phyloP scores from a whole-genome alignment of 2,113 vertebrate genomes.

The Hypanus sabinus region DNA sequence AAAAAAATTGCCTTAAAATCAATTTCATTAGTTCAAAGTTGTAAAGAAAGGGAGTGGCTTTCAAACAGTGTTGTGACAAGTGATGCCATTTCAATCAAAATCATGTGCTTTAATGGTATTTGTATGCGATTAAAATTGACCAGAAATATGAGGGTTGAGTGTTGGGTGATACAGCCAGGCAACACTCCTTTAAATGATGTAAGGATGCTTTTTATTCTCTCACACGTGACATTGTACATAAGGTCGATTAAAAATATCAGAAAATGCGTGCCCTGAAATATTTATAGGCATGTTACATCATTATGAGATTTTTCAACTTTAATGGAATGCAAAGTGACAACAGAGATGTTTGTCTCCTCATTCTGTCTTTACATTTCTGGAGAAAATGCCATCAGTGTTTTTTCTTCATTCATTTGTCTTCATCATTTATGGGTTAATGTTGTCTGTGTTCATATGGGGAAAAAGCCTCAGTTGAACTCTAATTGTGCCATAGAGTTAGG shows the following conservation, averaged over 20 bases:
- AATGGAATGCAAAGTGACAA: neutral
- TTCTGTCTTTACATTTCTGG: neutral
- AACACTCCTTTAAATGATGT: neutral
- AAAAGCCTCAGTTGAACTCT: too few relatives aligned
- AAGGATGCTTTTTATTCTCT: neutral
- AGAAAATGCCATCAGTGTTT: neutral
- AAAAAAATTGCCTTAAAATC: neutral
- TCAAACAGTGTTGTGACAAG: neutral
- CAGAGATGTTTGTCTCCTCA: neutral
- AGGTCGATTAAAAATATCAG: neutral
- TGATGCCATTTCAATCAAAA: neutral
- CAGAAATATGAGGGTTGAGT: neutral
- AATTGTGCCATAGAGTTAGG: neutral
- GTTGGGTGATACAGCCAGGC: neutral
- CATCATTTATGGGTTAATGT: neutral
- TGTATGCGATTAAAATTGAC: neutral
- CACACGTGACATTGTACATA: neutral
- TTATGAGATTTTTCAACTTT: neutral
- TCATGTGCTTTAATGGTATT: neutral
- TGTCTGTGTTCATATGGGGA: too few relatives aligned
- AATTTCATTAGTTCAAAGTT: neutral
- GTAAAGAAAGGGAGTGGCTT: neutral
- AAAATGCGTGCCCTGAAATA: neutral
- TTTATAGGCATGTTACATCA: neutral
- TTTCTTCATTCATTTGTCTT: neutral